phyloP scores from a whole-genome alignment of 2,797 vertebrate species.

The Luscinia megarhynchos region DNA sequence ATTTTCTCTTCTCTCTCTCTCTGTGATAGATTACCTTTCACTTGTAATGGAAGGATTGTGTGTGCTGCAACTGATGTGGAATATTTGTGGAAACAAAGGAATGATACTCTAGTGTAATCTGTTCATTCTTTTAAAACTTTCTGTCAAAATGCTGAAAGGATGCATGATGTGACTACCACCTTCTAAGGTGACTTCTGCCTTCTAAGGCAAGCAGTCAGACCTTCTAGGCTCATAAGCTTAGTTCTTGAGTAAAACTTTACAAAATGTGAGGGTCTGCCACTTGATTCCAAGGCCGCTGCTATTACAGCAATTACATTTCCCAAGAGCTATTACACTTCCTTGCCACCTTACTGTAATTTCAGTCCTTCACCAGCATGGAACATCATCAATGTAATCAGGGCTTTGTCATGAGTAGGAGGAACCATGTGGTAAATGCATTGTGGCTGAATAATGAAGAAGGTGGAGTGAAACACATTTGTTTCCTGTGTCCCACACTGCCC shows the following conservation, averaged over 20 bases:
- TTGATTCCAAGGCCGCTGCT: background rate
- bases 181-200: background rate
- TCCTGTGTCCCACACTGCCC: background rate
- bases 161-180: background rate
- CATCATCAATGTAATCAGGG: background rate
- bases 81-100: background rate
- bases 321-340: background rate
- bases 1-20: background rate
- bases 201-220: background rate
- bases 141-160: background rate
- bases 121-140: background rate
- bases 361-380: background rate
- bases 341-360: slow-evolving; percentile 9
- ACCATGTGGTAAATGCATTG: background rate
- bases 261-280: background rate
- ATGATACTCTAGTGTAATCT: background rate
- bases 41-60: background rate
- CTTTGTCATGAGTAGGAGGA: background rate
- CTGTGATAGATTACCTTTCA: background rate
- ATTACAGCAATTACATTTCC: background rate
- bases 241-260: background rate
- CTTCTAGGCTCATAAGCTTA: background rate
- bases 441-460: background rate
- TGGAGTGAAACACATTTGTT: background rate
- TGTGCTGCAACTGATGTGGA: background rate